Evolutionary conservation across 2,797 vertebrate genomes (phyloP), one percentile per base, ranked within the genome.

Genomic region (Pteropus rufus): DNA sequence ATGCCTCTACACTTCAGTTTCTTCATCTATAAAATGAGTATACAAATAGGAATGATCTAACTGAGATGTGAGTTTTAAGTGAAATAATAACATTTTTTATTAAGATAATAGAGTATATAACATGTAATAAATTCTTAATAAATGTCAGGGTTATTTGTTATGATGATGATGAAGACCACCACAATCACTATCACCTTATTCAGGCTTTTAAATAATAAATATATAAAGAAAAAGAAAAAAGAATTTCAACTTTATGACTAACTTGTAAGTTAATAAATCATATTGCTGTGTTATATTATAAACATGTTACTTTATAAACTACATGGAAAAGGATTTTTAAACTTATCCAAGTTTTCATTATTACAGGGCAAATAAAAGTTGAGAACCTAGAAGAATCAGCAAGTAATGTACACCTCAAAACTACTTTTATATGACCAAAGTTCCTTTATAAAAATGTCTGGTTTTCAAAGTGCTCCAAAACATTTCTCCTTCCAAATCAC

Each of bases 41-140:
- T 24, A 49, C 41, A 77, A 91, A 70, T 16, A 91, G 5, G 12
- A 89, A 84, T 36, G 21, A 72, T 62, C 41, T 76, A 64, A 84
- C 0, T 95, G 29, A 90, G 24, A 81, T 91, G 23, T 58, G 36
- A 84, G 24, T 18, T 83, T 36, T 82, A 82, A 89, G 58, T 87
- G 44, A 85, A 19, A 94, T 84, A 64, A 96, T 72, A 49, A 73
- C 56, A 92, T 31, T 86, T 49, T 92, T 85, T 70, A 82, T 65
- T 56, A 92, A 54, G 39, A 91, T 82, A 79, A 60, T 46, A 65
- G 5, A 84, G 41, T 60, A 24, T 14, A 34, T 1, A 86, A 49
- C 67, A 41, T 15, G 34, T 31, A 73, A 72, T 76, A 85, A 88
- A 81, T 67, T 81, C 34, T 41, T 91, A 79, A 46, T 56, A 49